Evolutionary conservation across 2,113 vertebrate species (phyloP).

Genomic region (Tringa solitaria): DNA sequence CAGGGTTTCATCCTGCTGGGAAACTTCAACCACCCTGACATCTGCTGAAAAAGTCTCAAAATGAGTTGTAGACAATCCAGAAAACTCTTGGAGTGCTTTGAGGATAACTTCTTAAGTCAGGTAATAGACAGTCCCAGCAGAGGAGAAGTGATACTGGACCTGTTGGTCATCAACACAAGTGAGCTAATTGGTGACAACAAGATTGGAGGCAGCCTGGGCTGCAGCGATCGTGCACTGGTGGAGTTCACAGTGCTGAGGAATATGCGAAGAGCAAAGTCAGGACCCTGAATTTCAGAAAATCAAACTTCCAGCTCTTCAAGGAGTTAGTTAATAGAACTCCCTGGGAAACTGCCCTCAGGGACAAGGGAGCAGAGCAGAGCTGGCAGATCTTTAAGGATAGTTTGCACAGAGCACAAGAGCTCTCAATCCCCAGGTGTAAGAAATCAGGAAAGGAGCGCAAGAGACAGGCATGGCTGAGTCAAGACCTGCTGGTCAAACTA

Average conservation of each 20-base stretch:
- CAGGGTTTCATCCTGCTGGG: background rate
- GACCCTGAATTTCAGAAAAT: background rate
- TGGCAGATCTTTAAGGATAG: background rate
- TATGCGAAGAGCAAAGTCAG: background rate
- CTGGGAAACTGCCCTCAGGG: background rate
- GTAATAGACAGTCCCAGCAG: background rate
- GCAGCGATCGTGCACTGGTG: background rate
- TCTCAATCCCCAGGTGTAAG: background rate
- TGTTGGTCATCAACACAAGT: background rate
- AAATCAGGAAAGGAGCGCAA: background rate
- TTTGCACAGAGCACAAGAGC: background rate
- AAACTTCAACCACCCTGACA: background rate
- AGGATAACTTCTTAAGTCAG: background rate
- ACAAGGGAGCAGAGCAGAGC: background rate
- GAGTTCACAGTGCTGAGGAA: background rate
- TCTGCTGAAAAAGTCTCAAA: background rate
- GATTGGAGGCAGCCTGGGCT: background rate
- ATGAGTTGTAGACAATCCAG: background rate
- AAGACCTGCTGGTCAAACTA: background rate
- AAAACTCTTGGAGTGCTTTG: background rate
- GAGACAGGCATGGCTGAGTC: background rate
- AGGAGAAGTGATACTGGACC: background rate
- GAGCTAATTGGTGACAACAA: background rate
- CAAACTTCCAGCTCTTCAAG: background rate
- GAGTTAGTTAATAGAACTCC: background rate